phyloP scores from a whole-genome alignment of 2,888 invertebrate species.

The Cactoblastis cactorum region DNA sequence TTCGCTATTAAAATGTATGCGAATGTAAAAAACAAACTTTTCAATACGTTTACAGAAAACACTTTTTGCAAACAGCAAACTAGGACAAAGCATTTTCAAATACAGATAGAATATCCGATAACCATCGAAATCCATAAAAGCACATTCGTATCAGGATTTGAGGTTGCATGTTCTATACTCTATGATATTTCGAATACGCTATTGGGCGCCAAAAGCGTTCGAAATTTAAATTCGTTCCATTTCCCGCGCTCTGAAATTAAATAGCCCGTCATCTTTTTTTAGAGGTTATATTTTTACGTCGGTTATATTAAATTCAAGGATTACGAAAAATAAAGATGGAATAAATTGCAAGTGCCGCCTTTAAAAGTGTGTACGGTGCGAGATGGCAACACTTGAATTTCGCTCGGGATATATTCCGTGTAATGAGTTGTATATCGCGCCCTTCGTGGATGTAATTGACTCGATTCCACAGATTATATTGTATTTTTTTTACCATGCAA shows the following conservation, averaged over 20 bases:
- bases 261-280: constrained; percentile 46
- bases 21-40: background rate
- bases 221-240: constrained; percentile 53
- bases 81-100: background rate
- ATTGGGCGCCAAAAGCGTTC: constrained; percentile 29
- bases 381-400: constrained; percentile 44
- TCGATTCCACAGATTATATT: constrained; percentile 37
- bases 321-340: constrained; percentile 64
- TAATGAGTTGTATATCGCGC: constrained; percentile 53
- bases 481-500: constrained; percentile 24
- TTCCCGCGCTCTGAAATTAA: constrained; percentile 50
- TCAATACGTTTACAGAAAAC: background rate
- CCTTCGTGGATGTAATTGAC: constrained; percentile 45
- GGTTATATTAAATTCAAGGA: constrained; percentile 64
- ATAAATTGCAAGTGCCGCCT: constrained; percentile 62
- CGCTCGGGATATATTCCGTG: constrained; percentile 42
- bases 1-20: background rate
- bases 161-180: constrained; percentile 6
- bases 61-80: background rate
- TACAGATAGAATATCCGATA: constrained; percentile 8
- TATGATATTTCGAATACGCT: constrained; percentile 6
- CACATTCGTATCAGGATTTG: constrained; percentile 8
- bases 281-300: constrained; percentile 55
- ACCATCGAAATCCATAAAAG: constrained; percentile 10
- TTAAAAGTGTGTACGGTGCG: constrained; percentile 50